Evolutionary conservation across 2,888 invertebrate genomes (phyloP).

Genomic region (Ptychoptera albimana): DNA sequence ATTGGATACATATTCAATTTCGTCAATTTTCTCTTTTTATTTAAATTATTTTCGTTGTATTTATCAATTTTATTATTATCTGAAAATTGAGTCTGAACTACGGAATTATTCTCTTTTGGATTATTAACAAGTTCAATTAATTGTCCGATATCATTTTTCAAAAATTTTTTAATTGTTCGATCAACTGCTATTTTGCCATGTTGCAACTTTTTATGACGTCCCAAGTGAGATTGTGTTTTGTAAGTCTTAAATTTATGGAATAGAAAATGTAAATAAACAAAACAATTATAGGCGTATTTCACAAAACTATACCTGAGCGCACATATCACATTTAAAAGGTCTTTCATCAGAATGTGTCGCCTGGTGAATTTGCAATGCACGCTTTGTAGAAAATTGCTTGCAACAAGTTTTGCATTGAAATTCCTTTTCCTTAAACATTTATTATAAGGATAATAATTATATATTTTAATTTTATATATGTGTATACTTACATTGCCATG

Average conservation of each 20-base stretch:
- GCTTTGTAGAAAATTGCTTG: conserved; percentile 26
- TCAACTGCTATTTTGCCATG: conserved; percentile 27
- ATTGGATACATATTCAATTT: too few relatives aligned
- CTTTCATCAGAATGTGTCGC: conserved; percentile 31
- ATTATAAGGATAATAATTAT: too few relatives aligned
- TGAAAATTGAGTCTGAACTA: too few relatives aligned
- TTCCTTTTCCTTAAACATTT: conserved; percentile 26
- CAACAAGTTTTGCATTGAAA: conserved; percentile 29
- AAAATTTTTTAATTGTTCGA: conserved; percentile 26
- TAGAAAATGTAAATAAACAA: background rate
- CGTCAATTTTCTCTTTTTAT: too few relatives aligned
- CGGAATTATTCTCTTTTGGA: too few relatives aligned
- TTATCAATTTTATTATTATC: too few relatives aligned
- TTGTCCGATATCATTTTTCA: conserved; percentile 26
- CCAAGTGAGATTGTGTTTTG: conserved; percentile 30
- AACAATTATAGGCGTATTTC: background rate
- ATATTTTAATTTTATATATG: too few relatives aligned
- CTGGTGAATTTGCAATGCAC: conserved; percentile 27
- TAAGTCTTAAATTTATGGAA: conserved; percentile 20
- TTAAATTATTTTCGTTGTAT: too few relatives aligned
- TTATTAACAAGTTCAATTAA: too few relatives aligned
- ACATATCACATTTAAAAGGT: conserved; percentile 27
- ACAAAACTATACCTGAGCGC: conserved; percentile 22
- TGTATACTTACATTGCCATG: conserved; percentile 13
- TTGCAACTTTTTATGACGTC: conserved; percentile 28